These are phyloP conservation scores for Acipenser oxyrinchus DNA, from an alignment of 2,797 vertebrate species.

Conservation along the genomic window DNA sequence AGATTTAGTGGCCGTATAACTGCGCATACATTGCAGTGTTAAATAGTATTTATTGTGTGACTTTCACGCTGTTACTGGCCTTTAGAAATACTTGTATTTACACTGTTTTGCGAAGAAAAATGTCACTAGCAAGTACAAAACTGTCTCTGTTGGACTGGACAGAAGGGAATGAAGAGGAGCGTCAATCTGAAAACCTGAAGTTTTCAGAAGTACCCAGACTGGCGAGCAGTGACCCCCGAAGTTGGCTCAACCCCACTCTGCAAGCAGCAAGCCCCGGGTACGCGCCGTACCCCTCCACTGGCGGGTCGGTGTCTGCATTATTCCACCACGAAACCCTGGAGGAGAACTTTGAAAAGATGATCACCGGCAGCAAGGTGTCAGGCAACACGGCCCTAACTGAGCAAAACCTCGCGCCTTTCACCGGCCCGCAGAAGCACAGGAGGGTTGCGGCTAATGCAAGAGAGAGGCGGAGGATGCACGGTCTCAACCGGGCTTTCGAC, in stretches of 20 bases:
- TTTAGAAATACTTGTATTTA: too few relatives aligned
- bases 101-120: not conserved
- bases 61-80: too few relatives aligned
- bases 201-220: conserved; percentile 43
- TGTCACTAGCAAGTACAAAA: conserved; percentile 43
- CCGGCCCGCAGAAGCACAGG: conserved; percentile 54
- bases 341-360: conserved; percentile 14
- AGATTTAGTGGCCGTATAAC: not conserved
- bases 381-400: conserved; percentile 5
- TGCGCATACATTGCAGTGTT: too few relatives aligned
- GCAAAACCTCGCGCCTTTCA: conserved; percentile 13
- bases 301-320: conserved; percentile 20
- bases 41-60: too few relatives aligned
- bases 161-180: conserved; percentile 37
- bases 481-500: conserved; percentile 70
- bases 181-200: conserved; percentile 36
- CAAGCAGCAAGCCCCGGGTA: conserved; percentile 25
- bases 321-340: conserved; percentile 33
- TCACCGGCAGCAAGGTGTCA: conserved; percentile 16
- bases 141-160: conserved; percentile 46
- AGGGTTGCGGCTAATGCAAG: conserved; percentile 70
- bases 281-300: conserved; percentile 30
- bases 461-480: conserved; percentile 71
- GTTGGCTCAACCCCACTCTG: conserved; percentile 43
- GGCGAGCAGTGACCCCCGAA: conserved; percentile 43